A percentile compares a stretch with the other conserved stretches of the same genome.
Conservation (phyloP, 2,888 invertebrate genomes). For the Synergus gifuensis region DNA sequence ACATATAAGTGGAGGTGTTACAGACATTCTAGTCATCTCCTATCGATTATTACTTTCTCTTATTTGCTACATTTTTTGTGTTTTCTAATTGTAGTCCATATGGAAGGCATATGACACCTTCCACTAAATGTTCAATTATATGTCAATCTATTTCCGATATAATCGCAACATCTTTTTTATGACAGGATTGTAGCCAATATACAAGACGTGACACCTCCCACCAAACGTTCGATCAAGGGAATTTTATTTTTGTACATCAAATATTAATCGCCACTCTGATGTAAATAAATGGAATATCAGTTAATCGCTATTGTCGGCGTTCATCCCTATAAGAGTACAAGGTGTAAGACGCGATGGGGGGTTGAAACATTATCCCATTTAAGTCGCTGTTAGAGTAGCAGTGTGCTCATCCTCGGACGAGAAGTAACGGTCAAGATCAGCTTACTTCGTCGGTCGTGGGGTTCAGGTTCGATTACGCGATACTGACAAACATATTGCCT, state of each 20-base stretch:
- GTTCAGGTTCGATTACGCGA: constrained; percentile 72
- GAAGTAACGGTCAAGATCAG: constrained; percentile 40
- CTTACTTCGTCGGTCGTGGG: constrained; percentile 42
- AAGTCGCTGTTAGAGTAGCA: constrained; percentile 33
- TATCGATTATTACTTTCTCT: background rate
- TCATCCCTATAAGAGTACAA: constrained; percentile 23
- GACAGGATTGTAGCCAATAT: too few species aligned
- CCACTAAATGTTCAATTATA: too few species aligned
- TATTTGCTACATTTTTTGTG: background rate
- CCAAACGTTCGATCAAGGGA: too few species aligned
- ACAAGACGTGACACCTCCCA: too few species aligned
- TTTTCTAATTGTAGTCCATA: background rate
- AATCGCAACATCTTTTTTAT: too few species aligned
- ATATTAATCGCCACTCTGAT: background rate
- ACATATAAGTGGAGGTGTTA: background rate
- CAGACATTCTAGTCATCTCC: background rate
- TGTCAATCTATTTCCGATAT: too few species aligned
- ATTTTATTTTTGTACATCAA: too few species aligned
- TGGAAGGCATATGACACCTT: too few species aligned
- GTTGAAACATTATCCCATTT: constrained; percentile 36
- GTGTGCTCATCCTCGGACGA: constrained; percentile 21
- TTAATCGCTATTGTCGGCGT: constrained; percentile 14
- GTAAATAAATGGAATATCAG: constrained; percentile 18
- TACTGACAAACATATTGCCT: constrained; percentile 75
- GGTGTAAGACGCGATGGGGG: constrained; percentile 30